phyloP scores from a whole-genome alignment of 2,113 vertebrate genomes.

The Podiceps cristatus region DNA sequence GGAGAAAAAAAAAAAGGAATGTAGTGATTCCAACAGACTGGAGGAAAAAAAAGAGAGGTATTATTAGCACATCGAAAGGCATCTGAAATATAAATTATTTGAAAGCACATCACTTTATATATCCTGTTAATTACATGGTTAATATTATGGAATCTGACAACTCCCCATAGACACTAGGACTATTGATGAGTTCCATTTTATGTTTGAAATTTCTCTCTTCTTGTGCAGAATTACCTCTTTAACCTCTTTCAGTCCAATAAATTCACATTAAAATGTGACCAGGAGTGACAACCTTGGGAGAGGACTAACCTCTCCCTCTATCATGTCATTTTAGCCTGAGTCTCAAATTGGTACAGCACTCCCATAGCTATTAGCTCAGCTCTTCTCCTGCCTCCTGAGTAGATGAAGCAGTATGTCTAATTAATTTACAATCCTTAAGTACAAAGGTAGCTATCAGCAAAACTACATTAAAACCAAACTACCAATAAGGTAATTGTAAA shows the following conservation, averaged over 20 bases:
- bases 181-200: constrained; percentile 40
- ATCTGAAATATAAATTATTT: constrained; percentile 60
- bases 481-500: constrained; percentile 23
- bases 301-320: constrained; percentile 64
- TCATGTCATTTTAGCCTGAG: constrained; percentile 56
- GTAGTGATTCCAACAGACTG: constrained; percentile 8
- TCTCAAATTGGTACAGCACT: constrained; percentile 42
- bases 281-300: constrained; percentile 39
- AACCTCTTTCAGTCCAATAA: constrained; percentile 59
- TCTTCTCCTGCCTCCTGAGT: constrained; percentile 32
- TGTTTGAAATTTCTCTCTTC: constrained; percentile 33
- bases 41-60: neutral
- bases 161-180: constrained; percentile 15
- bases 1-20: neutral
- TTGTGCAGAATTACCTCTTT: constrained; percentile 33
- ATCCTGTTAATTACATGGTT: constrained; percentile 53
- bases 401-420: constrained; percentile 45
- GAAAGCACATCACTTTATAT: constrained; percentile 32
- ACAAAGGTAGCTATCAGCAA: constrained; percentile 43
- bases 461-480: constrained; percentile 50
- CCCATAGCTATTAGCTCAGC: constrained; percentile 40
- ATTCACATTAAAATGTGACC: constrained; percentile 63
- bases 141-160: constrained; percentile 53
- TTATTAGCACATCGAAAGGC: constrained; percentile 19
- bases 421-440: constrained; percentile 64